These are phyloP conservation scores for Torymus texanus DNA, from an alignment of 2,888 invertebrate genomes.

Conservation along the genomic window DNA sequence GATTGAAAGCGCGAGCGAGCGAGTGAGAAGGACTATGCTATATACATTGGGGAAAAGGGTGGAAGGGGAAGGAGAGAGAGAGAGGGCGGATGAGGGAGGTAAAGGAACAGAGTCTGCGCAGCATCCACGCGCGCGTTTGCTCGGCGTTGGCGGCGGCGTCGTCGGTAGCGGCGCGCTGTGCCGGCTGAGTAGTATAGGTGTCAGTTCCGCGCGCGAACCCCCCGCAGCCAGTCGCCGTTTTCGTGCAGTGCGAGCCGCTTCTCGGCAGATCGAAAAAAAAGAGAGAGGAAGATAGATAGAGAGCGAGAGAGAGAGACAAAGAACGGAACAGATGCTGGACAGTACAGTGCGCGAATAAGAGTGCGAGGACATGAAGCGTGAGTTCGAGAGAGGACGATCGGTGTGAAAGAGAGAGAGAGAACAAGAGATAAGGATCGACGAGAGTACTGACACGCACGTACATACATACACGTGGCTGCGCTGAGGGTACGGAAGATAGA, in stretches of 20 bases:
- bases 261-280: too few relatives aligned
- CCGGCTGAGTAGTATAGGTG: slow-evolving; percentile 62
- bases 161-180: slow-evolving; percentile 71
- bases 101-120: too few relatives aligned
- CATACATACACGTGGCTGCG: slow-evolving; percentile 57
- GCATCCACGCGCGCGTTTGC: slow-evolving; percentile 67
- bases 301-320: background rate
- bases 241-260: background rate
- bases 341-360: too few relatives aligned
- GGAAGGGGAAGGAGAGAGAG: slow-evolving; percentile 10
- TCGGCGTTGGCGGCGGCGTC: too few relatives aligned
- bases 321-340: too few relatives aligned
- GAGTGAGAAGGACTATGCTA: background rate
- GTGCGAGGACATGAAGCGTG: too few relatives aligned
- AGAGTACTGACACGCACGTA: slow-evolving; percentile 1
- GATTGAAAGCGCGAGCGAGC: slow-evolving; percentile 55
- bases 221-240: slow-evolving; percentile 59
- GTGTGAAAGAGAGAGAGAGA: slow-evolving; percentile 1
- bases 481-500: slow-evolving; percentile 53
- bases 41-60: background rate
- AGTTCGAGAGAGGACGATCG: too few relatives aligned
- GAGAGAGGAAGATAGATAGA: slow-evolving; percentile 2
- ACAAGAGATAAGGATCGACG: background rate
- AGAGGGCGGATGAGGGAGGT: too few relatives aligned
- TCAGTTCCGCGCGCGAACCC: slow-evolving; percentile 74